These are phyloP conservation scores for Drosophila jambulina DNA, from an alignment of 1,140 invertebrate genomes.

Conservation along the genomic window DNA sequence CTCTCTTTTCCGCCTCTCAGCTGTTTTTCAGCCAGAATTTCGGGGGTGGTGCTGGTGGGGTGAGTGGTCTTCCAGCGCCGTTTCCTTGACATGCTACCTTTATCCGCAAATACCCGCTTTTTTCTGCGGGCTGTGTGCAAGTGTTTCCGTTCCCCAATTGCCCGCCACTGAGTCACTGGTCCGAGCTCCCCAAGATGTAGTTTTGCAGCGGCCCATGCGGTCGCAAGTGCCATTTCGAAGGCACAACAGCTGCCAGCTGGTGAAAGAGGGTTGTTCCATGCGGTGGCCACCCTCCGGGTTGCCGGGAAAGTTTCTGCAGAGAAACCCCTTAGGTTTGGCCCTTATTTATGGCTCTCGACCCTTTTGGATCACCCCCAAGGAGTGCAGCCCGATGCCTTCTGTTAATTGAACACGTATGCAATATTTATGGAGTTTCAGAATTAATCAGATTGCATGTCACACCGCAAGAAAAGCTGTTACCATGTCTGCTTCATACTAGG, in stretches of 20 bases:
- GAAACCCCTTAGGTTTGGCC: conserved; percentile 1
- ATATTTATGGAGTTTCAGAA: conserved; percentile 28
- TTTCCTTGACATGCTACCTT: conserved; percentile 63
- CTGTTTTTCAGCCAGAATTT: conserved; percentile 27
- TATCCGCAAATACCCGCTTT: conserved; percentile 22
- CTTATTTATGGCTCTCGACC: conserved; percentile 29
- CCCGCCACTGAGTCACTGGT: conserved; percentile 26
- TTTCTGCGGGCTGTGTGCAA: conserved; percentile 38
- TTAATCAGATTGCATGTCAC: conserved; percentile 14
- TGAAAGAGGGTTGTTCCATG: conserved; percentile 47
- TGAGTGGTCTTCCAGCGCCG: conserved; percentile 13
- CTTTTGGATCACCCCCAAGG: conserved; percentile 24
- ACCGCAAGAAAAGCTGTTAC: conserved; percentile 13
- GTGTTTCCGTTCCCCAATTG: conserved; percentile 20
- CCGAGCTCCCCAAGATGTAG: conserved; percentile 22
- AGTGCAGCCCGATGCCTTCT: conserved; percentile 14
- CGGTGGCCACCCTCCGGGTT: conserved; percentile 17
- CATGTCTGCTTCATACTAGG: neutral
- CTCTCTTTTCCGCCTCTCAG: conserved; percentile 53
- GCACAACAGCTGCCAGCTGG: conserved; percentile 30
- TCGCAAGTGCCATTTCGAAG: neutral
- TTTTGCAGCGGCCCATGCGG: conserved; percentile 1
- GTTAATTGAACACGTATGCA: conserved; percentile 54
- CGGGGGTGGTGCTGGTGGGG: conserved; percentile 8
- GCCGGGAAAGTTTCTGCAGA: conserved; percentile 10